Percentiles rank a stretch among this genome's conserved stretches.
Evolutionary conservation across 2,797 vertebrate genomes (phyloP).

Genomic region (Picus viridis): DNA sequence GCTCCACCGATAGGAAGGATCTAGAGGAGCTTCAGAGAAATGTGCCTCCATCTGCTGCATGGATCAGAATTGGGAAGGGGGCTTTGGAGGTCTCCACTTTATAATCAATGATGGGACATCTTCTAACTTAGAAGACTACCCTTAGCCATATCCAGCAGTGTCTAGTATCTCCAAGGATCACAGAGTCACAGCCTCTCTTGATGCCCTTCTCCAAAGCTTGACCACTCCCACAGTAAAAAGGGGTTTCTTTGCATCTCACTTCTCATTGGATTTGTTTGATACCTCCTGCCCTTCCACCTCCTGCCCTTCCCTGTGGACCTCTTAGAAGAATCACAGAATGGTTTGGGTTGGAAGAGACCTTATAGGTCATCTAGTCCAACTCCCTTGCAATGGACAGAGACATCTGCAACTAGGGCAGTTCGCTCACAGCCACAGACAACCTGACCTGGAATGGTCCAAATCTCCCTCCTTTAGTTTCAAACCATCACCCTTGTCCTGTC

Average conservation of each 20-base stretch:
- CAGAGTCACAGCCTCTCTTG: neutral
- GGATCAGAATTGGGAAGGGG: neutral
- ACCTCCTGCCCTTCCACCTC: neutral
- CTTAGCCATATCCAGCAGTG: neutral
- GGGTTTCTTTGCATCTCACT: neutral
- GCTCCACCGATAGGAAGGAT: neutral
- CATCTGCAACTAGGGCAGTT: neutral
- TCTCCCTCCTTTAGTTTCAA: no score
- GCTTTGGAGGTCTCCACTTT: neutral
- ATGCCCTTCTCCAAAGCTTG: neutral
- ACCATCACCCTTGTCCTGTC: no score
- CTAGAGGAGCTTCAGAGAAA: neutral
- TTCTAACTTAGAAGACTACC: neutral
- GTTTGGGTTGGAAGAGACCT: neutral
- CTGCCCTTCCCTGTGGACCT: neutral
- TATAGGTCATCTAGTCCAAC: neutral
- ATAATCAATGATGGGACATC: neutral
- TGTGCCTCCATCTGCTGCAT: rapidly evolving
- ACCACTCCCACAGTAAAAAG: neutral
- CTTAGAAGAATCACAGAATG: neutral
- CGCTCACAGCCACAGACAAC: neutral
- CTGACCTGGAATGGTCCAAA: neutral
- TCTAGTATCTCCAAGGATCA: neutral
- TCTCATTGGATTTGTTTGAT: neutral
- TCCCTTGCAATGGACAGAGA: neutral